A percentile compares a stretch with the other conserved stretches of the same genome.
phyloP scores from a whole-genome alignment of 2,888 invertebrate species.

The Melanotus villosus region DNA sequence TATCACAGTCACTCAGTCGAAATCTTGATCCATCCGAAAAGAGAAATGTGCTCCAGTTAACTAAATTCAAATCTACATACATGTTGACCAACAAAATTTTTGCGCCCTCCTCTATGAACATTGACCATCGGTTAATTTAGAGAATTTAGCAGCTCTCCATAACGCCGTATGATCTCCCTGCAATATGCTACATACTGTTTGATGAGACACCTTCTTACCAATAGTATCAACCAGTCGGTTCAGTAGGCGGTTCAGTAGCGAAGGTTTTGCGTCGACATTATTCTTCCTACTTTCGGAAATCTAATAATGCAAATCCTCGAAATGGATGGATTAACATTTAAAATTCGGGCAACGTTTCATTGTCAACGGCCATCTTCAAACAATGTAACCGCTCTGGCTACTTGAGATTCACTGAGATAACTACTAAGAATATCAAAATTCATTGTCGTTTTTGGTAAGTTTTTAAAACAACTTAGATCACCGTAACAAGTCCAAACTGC shows the following conservation, averaged over 20 bases:
- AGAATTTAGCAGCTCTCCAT: not conserved
- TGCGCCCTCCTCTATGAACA: not conserved
- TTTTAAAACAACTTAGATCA: too few relatives aligned
- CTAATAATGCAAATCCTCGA: too few relatives aligned
- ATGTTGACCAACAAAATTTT: not conserved
- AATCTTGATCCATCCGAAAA: not conserved
- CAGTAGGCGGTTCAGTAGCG: too few relatives aligned
- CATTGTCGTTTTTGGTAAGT: not conserved
- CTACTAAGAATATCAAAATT: not conserved
- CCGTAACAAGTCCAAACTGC: not conserved
- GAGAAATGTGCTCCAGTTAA: not conserved
- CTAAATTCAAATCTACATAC: not conserved
- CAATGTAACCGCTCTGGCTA: slow-evolving; percentile 3
- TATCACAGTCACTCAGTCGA: not conserved
- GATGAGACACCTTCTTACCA: too few relatives aligned
- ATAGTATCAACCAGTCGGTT: too few relatives aligned
- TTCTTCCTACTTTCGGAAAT: not conserved
- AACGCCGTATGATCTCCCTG: too few relatives aligned
- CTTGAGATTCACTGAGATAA: not conserved
- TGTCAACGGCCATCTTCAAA: not conserved
- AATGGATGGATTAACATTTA: too few relatives aligned
- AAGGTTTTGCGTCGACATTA: not conserved
- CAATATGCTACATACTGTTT: too few relatives aligned
- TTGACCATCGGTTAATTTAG: slow-evolving; percentile 2
- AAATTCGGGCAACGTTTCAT: not conserved